phyloP scores from a whole-genome alignment of 2,797 vertebrate species.

The Sphaeramia orbicularis region DNA sequence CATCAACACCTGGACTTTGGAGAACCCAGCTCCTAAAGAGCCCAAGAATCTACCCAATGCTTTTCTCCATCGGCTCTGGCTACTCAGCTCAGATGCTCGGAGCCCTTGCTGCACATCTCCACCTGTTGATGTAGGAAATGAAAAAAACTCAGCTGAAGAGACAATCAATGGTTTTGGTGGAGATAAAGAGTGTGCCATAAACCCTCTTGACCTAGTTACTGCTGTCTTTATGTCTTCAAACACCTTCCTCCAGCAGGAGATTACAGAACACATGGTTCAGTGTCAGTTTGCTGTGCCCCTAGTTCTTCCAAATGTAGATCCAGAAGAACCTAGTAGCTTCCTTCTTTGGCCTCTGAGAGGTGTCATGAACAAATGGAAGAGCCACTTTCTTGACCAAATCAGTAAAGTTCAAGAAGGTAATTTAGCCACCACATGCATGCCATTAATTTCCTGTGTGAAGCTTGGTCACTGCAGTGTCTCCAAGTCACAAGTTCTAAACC shows the following conservation, averaged over 20 bases:
- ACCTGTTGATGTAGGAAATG: constrained; percentile 6
- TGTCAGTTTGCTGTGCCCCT: constrained; percentile 90
- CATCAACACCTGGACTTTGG: constrained; percentile 73
- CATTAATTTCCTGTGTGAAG: constrained; percentile 79
- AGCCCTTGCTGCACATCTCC: constrained; percentile 57
- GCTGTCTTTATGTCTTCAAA: constrained; percentile 85
- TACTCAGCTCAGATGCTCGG: constrained; percentile 74
- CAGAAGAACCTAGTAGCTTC: constrained; percentile 71
- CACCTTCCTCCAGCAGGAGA: constrained; percentile 87
- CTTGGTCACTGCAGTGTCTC: constrained; percentile 79
- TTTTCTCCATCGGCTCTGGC: constrained; percentile 81
- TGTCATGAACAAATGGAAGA: constrained; percentile 81
- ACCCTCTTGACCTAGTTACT: constrained; percentile 87
- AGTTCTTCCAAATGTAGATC: constrained; percentile 79
- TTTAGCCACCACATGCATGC: constrained; percentile 79
- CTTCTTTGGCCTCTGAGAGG: constrained; percentile 87
- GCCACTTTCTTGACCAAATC: constrained; percentile 50
- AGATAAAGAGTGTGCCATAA: constrained; percentile 55
- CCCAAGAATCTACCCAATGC: constrained; percentile 73
- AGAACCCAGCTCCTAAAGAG: constrained; percentile 55
- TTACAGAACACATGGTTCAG: constrained; percentile 85
- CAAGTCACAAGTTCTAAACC: constrained; percentile 88
- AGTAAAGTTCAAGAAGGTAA: constrained; percentile 72
- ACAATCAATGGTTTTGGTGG: constrained; percentile 30
- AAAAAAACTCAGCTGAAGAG: constrained; percentile 8